Conservation (phyloP, 2,797 vertebrate species). For the Poecile montanus region DNA sequence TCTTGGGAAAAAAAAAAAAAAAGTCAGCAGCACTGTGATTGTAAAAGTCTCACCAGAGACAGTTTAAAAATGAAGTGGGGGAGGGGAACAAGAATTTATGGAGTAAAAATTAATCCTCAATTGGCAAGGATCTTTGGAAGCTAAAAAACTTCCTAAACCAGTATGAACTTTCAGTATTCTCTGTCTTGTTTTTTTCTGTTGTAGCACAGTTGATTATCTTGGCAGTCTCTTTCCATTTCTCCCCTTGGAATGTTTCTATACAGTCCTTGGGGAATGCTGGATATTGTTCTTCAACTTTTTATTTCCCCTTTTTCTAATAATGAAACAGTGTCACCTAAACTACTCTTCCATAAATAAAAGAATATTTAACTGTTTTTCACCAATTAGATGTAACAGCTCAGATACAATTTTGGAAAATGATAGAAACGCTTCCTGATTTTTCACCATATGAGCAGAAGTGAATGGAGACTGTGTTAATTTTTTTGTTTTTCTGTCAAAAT, state of each 20-base stretch:
- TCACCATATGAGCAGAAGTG: not conserved
- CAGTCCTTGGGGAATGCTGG: not conserved
- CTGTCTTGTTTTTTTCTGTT: not conserved
- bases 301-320: not conserved
- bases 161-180: not conserved
- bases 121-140: not conserved
- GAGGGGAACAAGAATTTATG: not conserved
- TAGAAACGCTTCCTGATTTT: not conserved
- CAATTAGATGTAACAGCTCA: constrained; percentile 73
- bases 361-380: not conserved
- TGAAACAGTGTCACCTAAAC: not conserved
- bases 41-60: constrained; percentile 10
- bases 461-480: not conserved
- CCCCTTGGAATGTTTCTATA: not conserved
- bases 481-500: constrained; percentile 45
- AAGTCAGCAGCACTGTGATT: not conserved
- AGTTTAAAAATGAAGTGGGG: not conserved
- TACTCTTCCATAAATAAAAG: not conserved
- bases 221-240: not conserved
- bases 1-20: not conserved
- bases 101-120: not conserved
- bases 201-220: not conserved
- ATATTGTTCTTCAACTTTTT: not conserved
- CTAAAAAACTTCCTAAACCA: not conserved
- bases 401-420: constrained; percentile 52